Conservation (phyloP, 2,797 vertebrate species). For the Onychomys leucogaster region DNA sequence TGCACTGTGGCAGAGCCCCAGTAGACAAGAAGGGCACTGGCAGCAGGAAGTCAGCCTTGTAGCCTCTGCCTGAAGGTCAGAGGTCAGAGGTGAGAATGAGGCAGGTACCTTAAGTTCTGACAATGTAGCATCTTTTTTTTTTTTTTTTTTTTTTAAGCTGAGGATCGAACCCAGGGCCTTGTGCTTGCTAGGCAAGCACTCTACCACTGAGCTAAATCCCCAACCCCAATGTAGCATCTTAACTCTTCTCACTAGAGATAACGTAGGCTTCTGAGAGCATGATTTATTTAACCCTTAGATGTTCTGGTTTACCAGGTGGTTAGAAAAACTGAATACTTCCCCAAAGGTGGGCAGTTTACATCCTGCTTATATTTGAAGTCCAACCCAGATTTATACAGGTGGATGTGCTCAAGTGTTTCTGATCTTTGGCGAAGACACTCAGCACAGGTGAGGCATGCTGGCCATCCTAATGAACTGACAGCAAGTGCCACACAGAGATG, state of each 20-base stretch:
- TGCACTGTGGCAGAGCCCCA: accelerated
- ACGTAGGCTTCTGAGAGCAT: neutral
- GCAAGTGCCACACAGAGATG: neutral
- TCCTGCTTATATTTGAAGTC: neutral
- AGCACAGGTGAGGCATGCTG: neutral
- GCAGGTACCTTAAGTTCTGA: neutral
- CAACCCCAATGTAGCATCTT: too few species aligned
- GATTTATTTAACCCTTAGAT: conserved; percentile 9
- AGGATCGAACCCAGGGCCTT: too few species aligned
- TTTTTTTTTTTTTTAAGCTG: too few species aligned
- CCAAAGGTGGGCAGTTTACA: neutral
- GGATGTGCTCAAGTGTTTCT: neutral
- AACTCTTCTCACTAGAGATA: neutral
- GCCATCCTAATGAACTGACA: neutral
- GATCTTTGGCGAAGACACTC: neutral
- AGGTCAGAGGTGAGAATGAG: neutral
- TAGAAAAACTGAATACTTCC: neutral
- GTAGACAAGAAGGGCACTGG: neutral
- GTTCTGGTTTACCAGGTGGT: neutral
- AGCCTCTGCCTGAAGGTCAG: neutral
- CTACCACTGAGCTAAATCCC: too few species aligned
- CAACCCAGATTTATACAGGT: neutral
- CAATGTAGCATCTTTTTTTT: too few species aligned
- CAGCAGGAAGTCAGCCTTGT: neutral
- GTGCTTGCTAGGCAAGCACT: too few species aligned